These are phyloP conservation scores for Epistrophe eligans DNA, from an alignment of 2,888 invertebrate species.

Conservation along the genomic window DNA sequence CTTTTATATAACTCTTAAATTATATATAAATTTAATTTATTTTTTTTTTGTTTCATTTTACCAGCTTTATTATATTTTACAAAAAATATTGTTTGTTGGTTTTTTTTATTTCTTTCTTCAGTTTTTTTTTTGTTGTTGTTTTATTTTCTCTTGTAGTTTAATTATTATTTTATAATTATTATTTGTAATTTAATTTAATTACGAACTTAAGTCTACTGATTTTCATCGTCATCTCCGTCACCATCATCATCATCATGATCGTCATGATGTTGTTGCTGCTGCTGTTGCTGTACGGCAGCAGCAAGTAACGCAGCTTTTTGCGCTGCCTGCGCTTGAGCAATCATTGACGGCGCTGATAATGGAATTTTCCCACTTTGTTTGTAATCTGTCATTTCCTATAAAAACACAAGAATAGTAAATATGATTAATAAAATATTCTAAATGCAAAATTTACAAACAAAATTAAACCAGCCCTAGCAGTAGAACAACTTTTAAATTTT, in stretches of 20 bases:
- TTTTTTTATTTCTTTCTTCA: conserved; percentile 70
- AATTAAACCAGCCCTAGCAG: not conserved
- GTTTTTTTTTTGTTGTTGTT: conserved; percentile 50
- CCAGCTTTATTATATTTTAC: conserved; percentile 74
- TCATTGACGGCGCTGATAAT: conserved; percentile 83
- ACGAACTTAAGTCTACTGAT: conserved; percentile 84
- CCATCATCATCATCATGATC: conserved; percentile 84
- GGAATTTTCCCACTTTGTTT: conserved; percentile 84
- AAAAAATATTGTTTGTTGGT: conserved; percentile 75
- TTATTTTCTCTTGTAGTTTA: conserved; percentile 69
- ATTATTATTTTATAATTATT: conserved; percentile 71
- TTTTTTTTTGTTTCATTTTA: conserved; percentile 53
- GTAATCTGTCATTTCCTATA: conserved; percentile 84
- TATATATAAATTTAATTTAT: conserved; percentile 50
- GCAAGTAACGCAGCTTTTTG: conserved; percentile 83
- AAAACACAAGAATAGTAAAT: conserved; percentile 35
- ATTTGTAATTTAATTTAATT: conserved; percentile 75
- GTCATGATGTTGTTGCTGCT: conserved; percentile 81
- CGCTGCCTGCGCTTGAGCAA: conserved; percentile 82
- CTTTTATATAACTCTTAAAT: conserved; percentile 50
- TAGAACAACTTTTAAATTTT: too few species aligned
- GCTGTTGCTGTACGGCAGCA: conserved; percentile 81
- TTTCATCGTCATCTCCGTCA: conserved; percentile 84
- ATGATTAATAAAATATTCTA: not conserved
- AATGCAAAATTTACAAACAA: not conserved